phyloP scores from a whole-genome alignment of 1,140 invertebrate genomes.

The Bombyx mandarina region DNA sequence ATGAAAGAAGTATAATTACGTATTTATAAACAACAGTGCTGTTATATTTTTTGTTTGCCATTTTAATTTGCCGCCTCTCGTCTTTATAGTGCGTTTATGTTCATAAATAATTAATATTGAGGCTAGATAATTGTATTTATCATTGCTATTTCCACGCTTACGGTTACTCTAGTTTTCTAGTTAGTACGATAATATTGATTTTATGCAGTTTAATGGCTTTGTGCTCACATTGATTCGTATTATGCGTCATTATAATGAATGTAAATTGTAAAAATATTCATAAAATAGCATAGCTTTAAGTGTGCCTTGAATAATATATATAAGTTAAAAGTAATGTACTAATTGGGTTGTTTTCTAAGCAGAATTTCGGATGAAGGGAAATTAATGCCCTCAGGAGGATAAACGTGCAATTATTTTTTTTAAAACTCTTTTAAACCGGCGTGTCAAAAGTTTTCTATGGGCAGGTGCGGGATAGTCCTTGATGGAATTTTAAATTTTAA shows the following conservation, averaged over 20 bases:
- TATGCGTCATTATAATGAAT: too few relatives aligned
- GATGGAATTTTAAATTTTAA: slow-evolving; percentile 5
- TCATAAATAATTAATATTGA: slow-evolving; percentile 8
- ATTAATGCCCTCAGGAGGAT: slow-evolving; percentile 58
- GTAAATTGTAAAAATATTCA: too few relatives aligned
- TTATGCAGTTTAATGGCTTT: slow-evolving; percentile 1
- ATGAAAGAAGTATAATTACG: too few relatives aligned
- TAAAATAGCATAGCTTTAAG: too few relatives aligned
- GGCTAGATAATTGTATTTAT: slow-evolving; percentile 3
- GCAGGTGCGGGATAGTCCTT: slow-evolving; percentile 55
- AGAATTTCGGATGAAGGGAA: slow-evolving; percentile 51
- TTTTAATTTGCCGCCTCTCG: slow-evolving; percentile 14
- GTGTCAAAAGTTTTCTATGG: slow-evolving; percentile 56
- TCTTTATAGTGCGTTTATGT: slow-evolving; percentile 8
- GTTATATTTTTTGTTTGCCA: slow-evolving; percentile 13
- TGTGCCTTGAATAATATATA: slow-evolving; percentile 2
- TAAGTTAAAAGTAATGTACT: slow-evolving; percentile 48
- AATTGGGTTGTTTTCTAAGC: slow-evolving; percentile 52
- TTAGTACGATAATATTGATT: slow-evolving; percentile 1
- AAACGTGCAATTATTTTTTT: slow-evolving; percentile 60
- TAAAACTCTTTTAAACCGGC: slow-evolving; percentile 44
- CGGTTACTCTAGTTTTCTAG: not conserved
- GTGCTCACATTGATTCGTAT: not conserved
- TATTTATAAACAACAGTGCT: too few relatives aligned
- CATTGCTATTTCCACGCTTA: slow-evolving; percentile 3